Evolutionary conservation across 1,140 invertebrate genomes (phyloP), one percentile per base, ranked within the genome.

Genomic region (Pemphigus obesinymphae): DNA sequence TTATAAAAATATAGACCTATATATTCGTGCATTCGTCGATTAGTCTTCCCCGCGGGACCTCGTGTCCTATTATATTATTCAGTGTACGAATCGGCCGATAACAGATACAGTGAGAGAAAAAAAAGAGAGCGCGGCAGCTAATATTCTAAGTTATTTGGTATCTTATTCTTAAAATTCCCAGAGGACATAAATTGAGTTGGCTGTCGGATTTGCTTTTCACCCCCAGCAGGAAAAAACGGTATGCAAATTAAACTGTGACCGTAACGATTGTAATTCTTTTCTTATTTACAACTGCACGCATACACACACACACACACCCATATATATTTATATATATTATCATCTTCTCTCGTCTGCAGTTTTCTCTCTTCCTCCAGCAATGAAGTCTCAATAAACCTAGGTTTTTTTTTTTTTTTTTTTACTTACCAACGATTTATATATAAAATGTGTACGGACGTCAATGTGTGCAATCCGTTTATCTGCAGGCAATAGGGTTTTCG

Each of bases 231-330:
- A 76, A 58, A 80, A 43, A 63, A 58, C 73, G 7, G 37, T 40
- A 80, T 80, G 50, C 55, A 80, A 80, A 80, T 80, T 80, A 80
- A 80, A 80, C 76, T 63, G 53, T 45, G 55, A 80, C 76, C 76
- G 34, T 61, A 80, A 80, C 76, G 76, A 63, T 58, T 80, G 55
- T 80, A 80, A 80, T 80, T 80, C 76, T 80, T 63, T 63, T 80
- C 76, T 80, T 80, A 80, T 80, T 80, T 80, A 80, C 37, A 80
- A 80, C 76, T 45, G 6, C 34, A 43, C 53, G 15, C n/a, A 11
- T n/a, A 66, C 29, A 66, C 31, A 20, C 29, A 20, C 34, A 26
- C 20, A n/a, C 10, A 31, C 15, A 6, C 8, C 1, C 20, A 37
- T 20, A 68, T 37, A 68, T 68, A 68, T 40, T n/a, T n/a, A n/a